Base-by-base conservation (phyloP, 2,888 invertebrate genomes). In the Craniophora ligustri region DNA sequence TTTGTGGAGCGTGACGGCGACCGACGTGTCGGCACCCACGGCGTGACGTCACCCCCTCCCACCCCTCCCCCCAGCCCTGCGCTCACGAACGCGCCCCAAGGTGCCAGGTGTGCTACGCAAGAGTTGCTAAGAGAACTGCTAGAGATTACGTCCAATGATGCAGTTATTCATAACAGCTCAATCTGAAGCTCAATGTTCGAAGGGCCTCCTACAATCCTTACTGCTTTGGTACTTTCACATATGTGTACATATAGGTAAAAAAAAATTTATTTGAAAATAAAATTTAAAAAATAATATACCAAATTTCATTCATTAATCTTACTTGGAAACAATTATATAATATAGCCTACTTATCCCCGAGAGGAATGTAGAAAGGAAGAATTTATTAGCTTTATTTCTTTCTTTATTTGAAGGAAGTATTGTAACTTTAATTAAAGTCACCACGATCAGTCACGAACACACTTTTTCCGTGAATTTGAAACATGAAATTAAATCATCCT, bases 1-100 rank as follows among this genome's bases (percentile, higher is more conserved):
- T 92, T 92, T 92, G 92, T 93, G 92, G 92, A 93, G 92, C 93
- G 89, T 89, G 90, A 92, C 93, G 88, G 84, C 89, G 89, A 91
- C 91, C 89, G 89, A 91, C 92, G 92, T 92, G 92, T 87, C 79
- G 89, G 92, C 92, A 92, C 92, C 92, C 91, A 91, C 81, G 75
- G 67, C 78, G 78, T 91, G 89, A 92, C 92, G 92, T 92, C 91
- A 92, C 59, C 55, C 66, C 76, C 65, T 48, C 71, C 63, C 57
- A 66, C 67, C 72, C 44, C 60, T 54, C 51, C 62, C 49, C 49
- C n/a, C n/a, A n/a, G n/a, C n/a, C n/a, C n/a, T 23, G 32, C 16
- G 41, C 48, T 40, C 50, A 13, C 11, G 10, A n/a, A 31, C 42
- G 35, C 39, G 56, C 46, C 39, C 51, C 45, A 41, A 60, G 54